Evolutionary conservation across 2,888 invertebrate species (phyloP).

Genomic region (Tipula unca): DNA sequence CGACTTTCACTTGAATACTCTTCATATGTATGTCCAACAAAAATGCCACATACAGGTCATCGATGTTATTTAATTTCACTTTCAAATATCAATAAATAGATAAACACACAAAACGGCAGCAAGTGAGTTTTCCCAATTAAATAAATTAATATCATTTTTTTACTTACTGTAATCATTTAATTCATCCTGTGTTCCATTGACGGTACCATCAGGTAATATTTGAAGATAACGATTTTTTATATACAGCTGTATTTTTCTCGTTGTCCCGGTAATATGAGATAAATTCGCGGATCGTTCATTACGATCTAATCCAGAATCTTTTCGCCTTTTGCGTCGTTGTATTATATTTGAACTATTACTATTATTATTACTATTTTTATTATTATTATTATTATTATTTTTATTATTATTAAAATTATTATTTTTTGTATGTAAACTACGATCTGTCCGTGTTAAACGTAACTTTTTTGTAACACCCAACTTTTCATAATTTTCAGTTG

Average conservation of each 20-base stretch:
- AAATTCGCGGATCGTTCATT: conserved; percentile 67
- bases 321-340: conserved; percentile 18
- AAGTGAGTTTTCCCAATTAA: neutral
- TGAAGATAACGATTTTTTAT: conserved; percentile 77
- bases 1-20: neutral
- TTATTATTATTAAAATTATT: conserved; percentile 24
- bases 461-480: neutral
- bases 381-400: conserved; percentile 23
- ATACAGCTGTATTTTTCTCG: conserved; percentile 74
- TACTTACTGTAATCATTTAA: conserved; percentile 78
- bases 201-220: conserved; percentile 73
- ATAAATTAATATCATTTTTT: neutral
- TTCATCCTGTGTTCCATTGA: conserved; percentile 74
- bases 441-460: conserved; percentile 38
- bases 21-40: no score
- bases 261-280: conserved; percentile 70
- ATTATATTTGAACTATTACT: conserved; percentile 23
- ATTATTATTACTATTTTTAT: conserved; percentile 24
- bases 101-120: neutral
- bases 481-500: conserved; percentile 22
- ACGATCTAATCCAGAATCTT: conserved; percentile 34
- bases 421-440: conserved; percentile 33
- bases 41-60: neutral
- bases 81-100: neutral
- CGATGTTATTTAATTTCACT: neutral